phyloP scores from a whole-genome alignment of 1,140 invertebrate species.

The Halictus rubicundus region DNA sequence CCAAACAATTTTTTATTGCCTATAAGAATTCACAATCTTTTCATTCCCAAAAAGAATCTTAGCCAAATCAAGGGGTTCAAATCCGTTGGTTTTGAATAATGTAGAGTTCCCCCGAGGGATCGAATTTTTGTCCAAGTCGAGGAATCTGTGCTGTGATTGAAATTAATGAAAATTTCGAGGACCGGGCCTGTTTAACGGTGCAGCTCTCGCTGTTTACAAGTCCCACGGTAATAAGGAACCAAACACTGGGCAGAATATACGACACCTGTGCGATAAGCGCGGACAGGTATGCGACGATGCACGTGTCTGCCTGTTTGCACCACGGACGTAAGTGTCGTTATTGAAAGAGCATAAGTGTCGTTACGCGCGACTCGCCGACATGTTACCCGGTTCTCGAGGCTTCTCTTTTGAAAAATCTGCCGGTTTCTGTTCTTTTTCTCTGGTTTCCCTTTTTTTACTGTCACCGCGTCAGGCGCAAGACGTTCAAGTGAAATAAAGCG shows the following conservation, averaged over 20 bases:
- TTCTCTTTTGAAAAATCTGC: not conserved
- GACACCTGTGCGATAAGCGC: conserved; percentile 53
- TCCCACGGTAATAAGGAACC: conserved; percentile 46
- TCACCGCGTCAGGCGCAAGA: not conserved
- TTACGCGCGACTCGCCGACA: not conserved
- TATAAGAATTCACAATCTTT: too few species aligned
- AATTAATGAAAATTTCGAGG: conserved; percentile 31
- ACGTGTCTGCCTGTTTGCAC: conserved; percentile 21
- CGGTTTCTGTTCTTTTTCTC: not conserved
- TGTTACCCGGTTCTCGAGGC: not conserved
- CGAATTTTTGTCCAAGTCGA: too few species aligned
- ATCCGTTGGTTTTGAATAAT: too few species aligned
- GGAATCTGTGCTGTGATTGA: not conserved
- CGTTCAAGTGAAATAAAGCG: too few species aligned
- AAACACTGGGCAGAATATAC: conserved; percentile 42
- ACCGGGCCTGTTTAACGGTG: conserved; percentile 1
- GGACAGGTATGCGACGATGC: conserved; percentile 22
- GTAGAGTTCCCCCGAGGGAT: too few species aligned
- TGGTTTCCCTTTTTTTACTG: not conserved
- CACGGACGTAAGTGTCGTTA: conserved; percentile 20
- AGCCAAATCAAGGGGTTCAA: too few species aligned
- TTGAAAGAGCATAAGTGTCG: conserved; percentile 14
- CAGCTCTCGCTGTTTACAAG: conserved; percentile 9
- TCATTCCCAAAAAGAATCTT: too few species aligned
- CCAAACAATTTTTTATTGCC: too few species aligned